Evolutionary conservation across 2,113 vertebrate species (phyloP), one percentile per base, ranked within the genome.

Genomic region (Rhineura floridana): DNA sequence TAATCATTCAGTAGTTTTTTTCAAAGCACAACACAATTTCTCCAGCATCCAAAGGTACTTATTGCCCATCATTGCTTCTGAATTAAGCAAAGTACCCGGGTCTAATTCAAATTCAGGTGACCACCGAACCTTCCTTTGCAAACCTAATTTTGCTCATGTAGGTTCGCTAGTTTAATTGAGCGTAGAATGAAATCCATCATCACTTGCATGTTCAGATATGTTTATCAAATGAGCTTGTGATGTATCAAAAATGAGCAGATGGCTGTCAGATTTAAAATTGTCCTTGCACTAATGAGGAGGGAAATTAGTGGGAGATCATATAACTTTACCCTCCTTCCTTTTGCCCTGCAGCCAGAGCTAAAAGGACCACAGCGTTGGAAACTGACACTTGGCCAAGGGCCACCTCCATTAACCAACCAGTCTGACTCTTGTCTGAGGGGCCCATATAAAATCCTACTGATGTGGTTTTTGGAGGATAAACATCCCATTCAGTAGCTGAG

Each of bases 381-480:
- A 46, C 19, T 46, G 39, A 86, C 62, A 72, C 50, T 67, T 79
- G 80, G 21, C 52, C 1, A 65, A 86, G 19, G 87, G 77, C 59
- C 42, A 62, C 52, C 50, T 48, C 39, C 83, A 75, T 83, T 48
- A 46, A 75, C 44, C 33, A 33, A 62, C 36, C 88, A 84, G 62
- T 36, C 30, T 52, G 48, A 39, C 25, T 83, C 23, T 65, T 75
- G 39, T 86, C 12, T 92, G 87, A 78, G 15, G 50, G 42, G 12
- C 63, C 72, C 17, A 0, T 67, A 81, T 87, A 80, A 91, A 90
- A 92, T 87, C 86, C 84, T 88, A 13, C 83, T 94, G 94, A 89
- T 95, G 92, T 92, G 91, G 87, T 82, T 75, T 46, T 72, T 87
- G 50, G 83, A 85, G 82, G 52, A 88, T 82, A 87, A 52, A 11